Base-by-base conservation (phyloP, 2,113 vertebrate species). In the Nothobranchius furzeri region DNA sequence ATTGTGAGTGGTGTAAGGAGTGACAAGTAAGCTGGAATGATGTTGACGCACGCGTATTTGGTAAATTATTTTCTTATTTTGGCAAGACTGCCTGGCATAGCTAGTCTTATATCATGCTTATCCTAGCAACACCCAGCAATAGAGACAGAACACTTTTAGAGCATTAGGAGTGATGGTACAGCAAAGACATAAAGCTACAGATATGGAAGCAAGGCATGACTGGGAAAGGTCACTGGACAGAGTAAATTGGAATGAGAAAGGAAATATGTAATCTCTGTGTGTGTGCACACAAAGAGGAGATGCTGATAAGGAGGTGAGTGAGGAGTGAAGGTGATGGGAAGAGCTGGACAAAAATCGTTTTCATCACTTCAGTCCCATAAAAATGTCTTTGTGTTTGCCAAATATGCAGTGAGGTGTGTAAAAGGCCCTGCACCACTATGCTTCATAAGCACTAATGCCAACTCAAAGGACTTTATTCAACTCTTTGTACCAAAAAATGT, bases 281-380 rank as follows among this genome's bases (percentile, higher is more conserved):
- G 20, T 54, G 37, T 60, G 12, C 20, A 40, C 42, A 36, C 9
- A 3, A 70, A 78, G 36, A n/a, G 45, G 0, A 4, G 30, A 52
- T 24, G 46, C 53, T 54, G 60, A 85, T 65, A 64, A 70, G 46
- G 24, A 60, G 40, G 53, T 68, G 35, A 17, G 51, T 25, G 55
- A 53, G 63, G 56, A 78, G 30, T 48, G 50, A 79, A 60, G 64
- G 66, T 76, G 69, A 79, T 80, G 58, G 77, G 46, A 56, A 65
- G 61, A 78, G 64, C 66, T 9, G 3, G 68, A 47, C 35, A 70
- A 46, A 66, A 72, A 62, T 11, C 13, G 5, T 7, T 25, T 35
- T 70, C 63, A 75, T 85, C 25, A 81, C 56, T 83, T 68, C 52
- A 68, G 15, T 42, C 73, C 59, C 59, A 68, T 89, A 78, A 83